phyloP scores from a whole-genome alignment of 1,140 invertebrate genomes.

The Trissolcus basalis region DNA sequence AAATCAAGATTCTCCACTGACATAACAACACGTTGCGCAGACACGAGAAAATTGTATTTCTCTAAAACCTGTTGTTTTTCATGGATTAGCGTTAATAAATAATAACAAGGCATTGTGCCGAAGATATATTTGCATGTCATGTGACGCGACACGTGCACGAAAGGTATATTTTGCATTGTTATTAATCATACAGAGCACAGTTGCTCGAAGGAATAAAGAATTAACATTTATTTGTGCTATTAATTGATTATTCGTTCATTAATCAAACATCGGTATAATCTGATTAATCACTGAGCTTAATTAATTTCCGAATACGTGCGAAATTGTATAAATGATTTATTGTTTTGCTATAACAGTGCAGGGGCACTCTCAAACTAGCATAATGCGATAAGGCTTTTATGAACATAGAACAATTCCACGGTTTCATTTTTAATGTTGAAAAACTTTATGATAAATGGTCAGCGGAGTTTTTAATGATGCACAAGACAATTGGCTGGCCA shows the following conservation, averaged over 20 bases:
- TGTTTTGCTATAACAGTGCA: too few relatives aligned
- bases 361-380: too few relatives aligned
- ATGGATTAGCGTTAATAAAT: slow-evolving; percentile 50
- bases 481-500: too few relatives aligned
- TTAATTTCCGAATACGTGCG: background rate
- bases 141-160: slow-evolving; percentile 25
- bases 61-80: slow-evolving; percentile 21
- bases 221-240: slow-evolving; percentile 6
- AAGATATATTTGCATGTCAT: slow-evolving; percentile 44
- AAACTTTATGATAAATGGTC: too few relatives aligned
- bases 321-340: too few relatives aligned
- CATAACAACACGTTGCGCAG: background rate
- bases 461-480: too few relatives aligned
- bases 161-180: slow-evolving; percentile 26
- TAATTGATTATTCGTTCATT: slow-evolving; percentile 13
- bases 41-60: slow-evolving; percentile 9
- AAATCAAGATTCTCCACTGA: too few relatives aligned
- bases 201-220: slow-evolving; percentile 11
- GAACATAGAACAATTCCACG: too few relatives aligned
- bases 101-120: slow-evolving; percentile 37
- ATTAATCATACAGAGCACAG: slow-evolving; percentile 17
- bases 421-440: too few relatives aligned
- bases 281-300: slow-evolving; percentile 1
- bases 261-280: slow-evolving; percentile 13
- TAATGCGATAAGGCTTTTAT: too few relatives aligned